A percentile compares a stretch with the other conserved stretches of the same genome.
Evolutionary conservation across 2,888 invertebrate species (phyloP).

Genomic region (Troides aeacus): DNA sequence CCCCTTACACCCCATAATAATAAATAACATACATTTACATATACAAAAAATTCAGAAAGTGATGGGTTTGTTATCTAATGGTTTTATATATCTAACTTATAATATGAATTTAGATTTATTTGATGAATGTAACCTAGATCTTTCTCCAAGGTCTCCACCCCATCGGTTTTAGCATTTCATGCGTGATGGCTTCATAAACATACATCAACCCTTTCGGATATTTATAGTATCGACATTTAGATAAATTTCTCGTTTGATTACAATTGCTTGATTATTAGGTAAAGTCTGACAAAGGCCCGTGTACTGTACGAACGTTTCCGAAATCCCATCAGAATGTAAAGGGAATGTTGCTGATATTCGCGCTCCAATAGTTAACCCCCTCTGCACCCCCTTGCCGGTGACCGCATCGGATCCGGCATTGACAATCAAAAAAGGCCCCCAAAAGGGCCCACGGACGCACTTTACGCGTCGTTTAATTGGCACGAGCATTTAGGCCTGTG

Average conservation of each 20-base stretch:
- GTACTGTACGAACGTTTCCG: slow-evolving; percentile 9
- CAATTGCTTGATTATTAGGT: slow-evolving; percentile 6
- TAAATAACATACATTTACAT: too few relatives aligned
- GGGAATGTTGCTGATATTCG: slow-evolving; percentile 16
- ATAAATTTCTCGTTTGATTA: slow-evolving; percentile 10
- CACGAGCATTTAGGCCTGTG: slow-evolving; percentile 65
- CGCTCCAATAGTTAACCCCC: slow-evolving; percentile 31
- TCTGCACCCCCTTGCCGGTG: slow-evolving; percentile 4
- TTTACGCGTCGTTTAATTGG: slow-evolving; percentile 76
- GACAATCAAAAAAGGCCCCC: slow-evolving; percentile 53
- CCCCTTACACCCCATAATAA: too few relatives aligned
- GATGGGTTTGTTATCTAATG: too few relatives aligned
- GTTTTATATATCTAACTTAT: too few relatives aligned
- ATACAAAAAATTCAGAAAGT: too few relatives aligned
- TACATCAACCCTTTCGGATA: too few relatives aligned
- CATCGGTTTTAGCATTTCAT: too few relatives aligned
- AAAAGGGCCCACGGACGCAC: slow-evolving; percentile 55
- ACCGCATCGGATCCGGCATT: slow-evolving; percentile 44
- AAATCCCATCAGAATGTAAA: slow-evolving; percentile 11
- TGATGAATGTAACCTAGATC: too few relatives aligned
- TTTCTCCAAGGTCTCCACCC: too few relatives aligned
- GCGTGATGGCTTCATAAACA: too few relatives aligned
- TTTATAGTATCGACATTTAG: neutral
- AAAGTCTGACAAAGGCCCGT: slow-evolving; percentile 16
- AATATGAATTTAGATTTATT: too few relatives aligned